Base-by-base conservation (phyloP, 2,113 vertebrate species). In the Plectropomus leopardus region DNA sequence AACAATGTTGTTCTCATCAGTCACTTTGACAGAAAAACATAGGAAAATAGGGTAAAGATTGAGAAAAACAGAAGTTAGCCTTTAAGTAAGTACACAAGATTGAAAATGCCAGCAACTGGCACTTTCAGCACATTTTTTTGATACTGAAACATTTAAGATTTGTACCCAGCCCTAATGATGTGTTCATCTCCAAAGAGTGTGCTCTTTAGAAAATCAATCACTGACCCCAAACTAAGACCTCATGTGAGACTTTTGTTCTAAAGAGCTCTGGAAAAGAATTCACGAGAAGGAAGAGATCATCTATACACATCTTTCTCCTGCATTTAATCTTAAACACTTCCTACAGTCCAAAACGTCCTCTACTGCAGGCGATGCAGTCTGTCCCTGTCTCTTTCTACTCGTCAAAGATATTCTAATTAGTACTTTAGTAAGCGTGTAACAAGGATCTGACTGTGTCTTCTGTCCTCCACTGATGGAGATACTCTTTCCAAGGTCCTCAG, bases 361-460 rank as follows among this genome's bases (percentile, higher is more conserved):
- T 10, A 21, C 74, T 70, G 24, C 58, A 61, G 77, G 70, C 67
- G 45, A 69, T 44, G 32, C 21, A 19, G 58, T 59, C 36, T 32
- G 40, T 61, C 15, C 1, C 69, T 26, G 30, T 72, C 24, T 63
- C 61, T 50, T 26, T 68, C 63, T 65, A 17, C 76, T 80, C 78
- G 87, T 77, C 65, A 85, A 57, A 74, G 19, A 69, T 78, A 63
- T 88, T 86, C 47, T 83, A 88, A 91, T 94, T 86, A 87, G 76
- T 54, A 75, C 59, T 86, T 77, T 51, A 85, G 77, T 54, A 66
- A 76, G 76, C 34, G 7, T 90, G 79, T 82, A 85, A 86, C 86
- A 78, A 75, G 75, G 75, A 86, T 64, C 78, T 73, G 60, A 80
- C 57, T 60, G 72, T 68, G 69, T 81, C 65, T 72, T n/a, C 60